phyloP scores from a whole-genome alignment of 2,113 vertebrate species.

The Pterocles burchelli region DNA sequence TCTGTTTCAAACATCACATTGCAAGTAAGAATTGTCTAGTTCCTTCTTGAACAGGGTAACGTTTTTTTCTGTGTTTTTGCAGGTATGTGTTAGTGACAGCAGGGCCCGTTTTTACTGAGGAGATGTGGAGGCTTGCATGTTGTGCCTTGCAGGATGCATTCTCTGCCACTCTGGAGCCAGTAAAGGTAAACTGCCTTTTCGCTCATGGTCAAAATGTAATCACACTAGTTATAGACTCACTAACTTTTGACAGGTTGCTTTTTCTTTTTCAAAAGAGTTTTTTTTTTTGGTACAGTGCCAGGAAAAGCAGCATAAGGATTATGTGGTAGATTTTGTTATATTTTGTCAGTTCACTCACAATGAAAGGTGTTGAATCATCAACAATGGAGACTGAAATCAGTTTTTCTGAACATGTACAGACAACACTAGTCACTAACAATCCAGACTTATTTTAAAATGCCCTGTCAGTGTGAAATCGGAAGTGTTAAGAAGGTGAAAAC shows the following conservation, averaged over 20 bases:
- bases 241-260: not conserved
- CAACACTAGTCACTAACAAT: not conserved
- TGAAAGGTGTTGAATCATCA: not conserved
- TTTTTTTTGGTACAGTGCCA: not conserved
- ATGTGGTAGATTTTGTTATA: not conserved
- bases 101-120: constrained; percentile 94
- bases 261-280: not conserved
- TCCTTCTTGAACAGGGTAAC: not conserved
- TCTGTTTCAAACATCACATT: not conserved
- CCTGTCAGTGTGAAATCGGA: not conserved
- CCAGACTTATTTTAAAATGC: not conserved
- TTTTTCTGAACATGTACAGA: not conserved
- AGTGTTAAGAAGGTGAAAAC: not conserved
- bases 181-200: constrained; percentile 84
- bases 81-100: constrained; percentile 96
- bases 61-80: not conserved
- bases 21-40: not conserved
- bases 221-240: not conserved
- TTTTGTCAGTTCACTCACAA: not conserved
- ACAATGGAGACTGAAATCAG: not conserved
- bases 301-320: not conserved
- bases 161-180: constrained; percentile 92
- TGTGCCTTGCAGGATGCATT: constrained; percentile 96
- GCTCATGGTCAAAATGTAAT: not conserved
- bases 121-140: constrained; percentile 98